Base-by-base conservation (phyloP, 2,888 invertebrate species). In the Cantharis rufa region DNA sequence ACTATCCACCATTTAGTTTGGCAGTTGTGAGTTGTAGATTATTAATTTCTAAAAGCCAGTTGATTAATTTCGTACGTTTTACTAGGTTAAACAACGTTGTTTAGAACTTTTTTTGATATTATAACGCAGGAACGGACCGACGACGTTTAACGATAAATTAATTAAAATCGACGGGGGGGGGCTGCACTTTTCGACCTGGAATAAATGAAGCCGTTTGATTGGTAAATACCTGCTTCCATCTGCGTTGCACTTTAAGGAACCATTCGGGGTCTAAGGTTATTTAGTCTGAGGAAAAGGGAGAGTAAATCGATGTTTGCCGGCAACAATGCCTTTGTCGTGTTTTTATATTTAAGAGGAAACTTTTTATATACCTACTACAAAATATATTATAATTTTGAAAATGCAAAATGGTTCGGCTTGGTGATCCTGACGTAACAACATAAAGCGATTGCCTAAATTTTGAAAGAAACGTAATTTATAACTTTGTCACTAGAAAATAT, bases 361-460 rank as follows among this genome's bases (percentile, higher is more conserved):
- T 48, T 48, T 48, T 48, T 48, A 48, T 48, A 9, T 48, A 28
- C 10, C 27, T 3, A n/a, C 48, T 48, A 48, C 48, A 48, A 48
- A 48, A 48, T 48, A 48, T n/a, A 48, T 48, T 48, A 48, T 48
- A 48, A 48, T 48, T 48, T 48, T n/a, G 48, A 48, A 48, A 48
- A 48, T 48, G 48, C 16, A n/a, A 11, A 66, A 66, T 66, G 64
- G 18, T 66, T 11, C 18, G 24, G 21, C 21, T 66, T 21, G 64
- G 24, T 66, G 64, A 21, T 66, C 24, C 24, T 66, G 64, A 66
- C 64, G 66, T 75, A 64, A 28, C 71, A 71, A 62, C 68, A 71
- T 64, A 66, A 75, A 71, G 71, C 71, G 64, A 75, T 75, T 70
- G 75, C 68, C 71, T 71, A 68, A 75, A 66, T 64, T 63, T 10